Evolutionary conservation across 1,140 invertebrate genomes (phyloP).

Genomic region (Bathynomus jamesi): DNA sequence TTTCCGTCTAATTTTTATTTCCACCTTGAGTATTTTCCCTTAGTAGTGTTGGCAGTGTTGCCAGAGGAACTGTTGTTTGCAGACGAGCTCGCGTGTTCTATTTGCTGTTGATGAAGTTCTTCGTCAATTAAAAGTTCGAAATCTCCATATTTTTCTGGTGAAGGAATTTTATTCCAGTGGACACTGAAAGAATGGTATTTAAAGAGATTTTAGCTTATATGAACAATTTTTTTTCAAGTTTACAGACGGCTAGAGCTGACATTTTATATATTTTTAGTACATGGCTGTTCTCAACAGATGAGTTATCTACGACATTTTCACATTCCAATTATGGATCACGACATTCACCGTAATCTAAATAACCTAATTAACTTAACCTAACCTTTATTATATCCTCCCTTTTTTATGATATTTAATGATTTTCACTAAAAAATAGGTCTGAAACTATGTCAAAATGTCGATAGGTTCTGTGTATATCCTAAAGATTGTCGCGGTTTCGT

Average conservation of each 20-base stretch:
- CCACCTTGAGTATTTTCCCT: not conserved
- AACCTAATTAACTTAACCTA: no score
- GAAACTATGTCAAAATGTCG: no score
- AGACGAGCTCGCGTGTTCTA: conserved; percentile 1
- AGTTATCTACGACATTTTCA: not conserved
- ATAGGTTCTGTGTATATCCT: no score
- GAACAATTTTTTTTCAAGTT: not conserved
- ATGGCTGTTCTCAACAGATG: not conserved
- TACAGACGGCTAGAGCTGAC: not conserved
- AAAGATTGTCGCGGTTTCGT: no score
- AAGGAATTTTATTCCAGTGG: conserved; percentile 80
- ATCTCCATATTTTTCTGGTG: conserved; percentile 68
- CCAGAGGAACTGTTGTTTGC: not conserved
- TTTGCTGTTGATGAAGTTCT: conserved; percentile 48
- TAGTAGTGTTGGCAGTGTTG: not conserved
- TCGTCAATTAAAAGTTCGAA: conserved; percentile 85
- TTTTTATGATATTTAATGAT: no score
- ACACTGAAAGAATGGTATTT: conserved; percentile 51
- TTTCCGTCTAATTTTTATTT: no score
- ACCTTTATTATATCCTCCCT: no score
- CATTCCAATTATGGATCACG: no score
- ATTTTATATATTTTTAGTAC: not conserved
- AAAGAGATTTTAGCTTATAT: conserved; percentile 32
- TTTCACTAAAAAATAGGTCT: no score
- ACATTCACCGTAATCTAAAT: no score